phyloP scores from a whole-genome alignment of 2,113 vertebrate genomes.

The Balaenoptera acutorostrata region DNA sequence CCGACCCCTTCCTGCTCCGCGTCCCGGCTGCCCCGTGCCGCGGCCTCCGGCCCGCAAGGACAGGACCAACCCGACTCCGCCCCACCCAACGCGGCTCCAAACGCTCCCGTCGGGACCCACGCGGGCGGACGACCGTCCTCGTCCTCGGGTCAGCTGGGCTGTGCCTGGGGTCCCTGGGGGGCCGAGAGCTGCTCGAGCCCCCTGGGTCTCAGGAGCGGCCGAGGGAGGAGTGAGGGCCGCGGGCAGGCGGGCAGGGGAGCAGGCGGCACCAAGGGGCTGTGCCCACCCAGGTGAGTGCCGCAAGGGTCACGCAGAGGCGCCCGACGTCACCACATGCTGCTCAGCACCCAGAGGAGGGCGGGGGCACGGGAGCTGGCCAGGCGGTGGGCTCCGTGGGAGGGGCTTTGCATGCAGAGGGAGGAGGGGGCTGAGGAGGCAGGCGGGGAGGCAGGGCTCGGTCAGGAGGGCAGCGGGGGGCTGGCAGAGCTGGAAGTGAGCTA shows the following conservation, averaged over 20 bases:
- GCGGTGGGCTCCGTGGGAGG: not conserved
- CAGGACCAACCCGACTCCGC: too few relatives aligned
- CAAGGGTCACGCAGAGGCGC: not conserved
- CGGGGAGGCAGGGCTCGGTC: not conserved
- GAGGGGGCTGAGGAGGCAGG: not conserved
- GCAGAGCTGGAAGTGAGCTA: too few relatives aligned
- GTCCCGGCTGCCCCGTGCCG: not conserved
- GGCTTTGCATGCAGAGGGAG: not conserved
- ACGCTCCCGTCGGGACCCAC: accelerated
- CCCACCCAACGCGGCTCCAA: not conserved
- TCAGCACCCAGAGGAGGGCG: too few relatives aligned
- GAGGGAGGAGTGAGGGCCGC: not conserved
- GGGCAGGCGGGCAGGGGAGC: not conserved
- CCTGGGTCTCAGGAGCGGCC: not conserved
- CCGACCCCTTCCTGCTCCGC: not conserved
- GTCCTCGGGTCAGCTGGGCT: accelerated
- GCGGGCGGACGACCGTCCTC: too few relatives aligned
- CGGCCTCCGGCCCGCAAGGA: too few relatives aligned
- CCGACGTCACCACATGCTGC: not conserved
- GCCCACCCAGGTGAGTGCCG: too few relatives aligned
- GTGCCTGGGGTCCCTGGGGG: not conserved
- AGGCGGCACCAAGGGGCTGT: too few relatives aligned
- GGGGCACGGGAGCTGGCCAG: too few relatives aligned
- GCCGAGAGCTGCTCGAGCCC: not conserved
- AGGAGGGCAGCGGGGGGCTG: accelerated